phyloP scores from a whole-genome alignment of 2,113 vertebrate genomes.

The Ophiodon elongatus region DNA sequence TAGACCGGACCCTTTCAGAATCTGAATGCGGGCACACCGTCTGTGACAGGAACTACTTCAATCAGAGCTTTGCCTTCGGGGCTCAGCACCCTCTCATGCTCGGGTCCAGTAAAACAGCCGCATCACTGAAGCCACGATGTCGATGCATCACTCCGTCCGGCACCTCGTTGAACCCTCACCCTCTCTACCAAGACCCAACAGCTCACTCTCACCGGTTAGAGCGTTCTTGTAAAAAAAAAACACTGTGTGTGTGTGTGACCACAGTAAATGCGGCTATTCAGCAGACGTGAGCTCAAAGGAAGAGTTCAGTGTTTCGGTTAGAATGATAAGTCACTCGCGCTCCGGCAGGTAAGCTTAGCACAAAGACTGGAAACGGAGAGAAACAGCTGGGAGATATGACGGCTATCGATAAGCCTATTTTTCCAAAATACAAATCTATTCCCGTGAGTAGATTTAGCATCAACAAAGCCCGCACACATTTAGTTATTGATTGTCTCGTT shows the following conservation, averaged over 20 bases:
- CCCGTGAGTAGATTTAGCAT: neutral
- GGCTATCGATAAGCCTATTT: neutral
- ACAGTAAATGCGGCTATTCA: neutral
- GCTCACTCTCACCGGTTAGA: neutral
- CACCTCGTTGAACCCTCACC: neutral
- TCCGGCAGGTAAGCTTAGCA: neutral
- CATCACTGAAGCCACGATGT: neutral
- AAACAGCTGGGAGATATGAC: neutral
- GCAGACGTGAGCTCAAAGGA: neutral
- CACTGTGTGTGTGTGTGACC: too few relatives aligned
- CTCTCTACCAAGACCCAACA: neutral
- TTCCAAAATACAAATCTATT: neutral
- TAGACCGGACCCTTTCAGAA: neutral
- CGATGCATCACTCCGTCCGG: neutral
- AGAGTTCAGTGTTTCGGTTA: neutral
- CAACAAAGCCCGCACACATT: neutral
- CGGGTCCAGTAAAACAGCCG: slow-evolving; percentile 3
- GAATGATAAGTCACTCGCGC: neutral
- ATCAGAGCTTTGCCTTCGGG: too few relatives aligned
- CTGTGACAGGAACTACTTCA: neutral
- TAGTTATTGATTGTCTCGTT: neutral
- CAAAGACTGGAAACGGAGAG: neutral
- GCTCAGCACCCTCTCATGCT: neutral
- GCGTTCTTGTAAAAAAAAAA: too few relatives aligned
- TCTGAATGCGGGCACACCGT: neutral